These are phyloP conservation scores for Epizoanthus stellaris DNA, from an alignment of 92 coral and sea anemone species.

Conservation along the genomic window DNA sequence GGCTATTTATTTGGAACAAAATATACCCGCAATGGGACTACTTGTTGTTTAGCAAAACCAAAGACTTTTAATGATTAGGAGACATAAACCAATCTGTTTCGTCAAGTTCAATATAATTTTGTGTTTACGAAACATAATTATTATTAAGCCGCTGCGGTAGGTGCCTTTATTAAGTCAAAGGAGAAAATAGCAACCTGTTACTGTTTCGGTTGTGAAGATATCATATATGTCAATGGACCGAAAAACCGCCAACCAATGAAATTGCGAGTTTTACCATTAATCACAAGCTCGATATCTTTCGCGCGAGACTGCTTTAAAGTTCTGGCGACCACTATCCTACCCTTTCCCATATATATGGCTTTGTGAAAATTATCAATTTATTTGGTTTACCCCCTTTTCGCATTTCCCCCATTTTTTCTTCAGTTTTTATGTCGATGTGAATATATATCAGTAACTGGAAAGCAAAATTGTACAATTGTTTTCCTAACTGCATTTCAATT, in stretches of 20 bases:
- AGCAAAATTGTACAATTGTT: too few relatives aligned
- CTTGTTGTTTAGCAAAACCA: constrained; percentile 3
- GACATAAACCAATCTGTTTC: background rate
- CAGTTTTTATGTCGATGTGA: too few relatives aligned
- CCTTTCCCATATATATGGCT: background rate
- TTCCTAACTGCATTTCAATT: too few relatives aligned
- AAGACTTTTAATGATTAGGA: background rate
- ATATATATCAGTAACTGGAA: too few relatives aligned
- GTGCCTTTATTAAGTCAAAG: constrained; percentile 16
- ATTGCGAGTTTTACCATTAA: background rate
- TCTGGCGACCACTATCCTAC: constrained; percentile 9
- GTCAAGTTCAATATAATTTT: background rate
- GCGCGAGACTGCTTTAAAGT: background rate
- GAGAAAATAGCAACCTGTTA: background rate
- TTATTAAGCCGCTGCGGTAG: background rate
- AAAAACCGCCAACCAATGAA: constrained; percentile 13
- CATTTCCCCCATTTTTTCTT: too few relatives aligned
- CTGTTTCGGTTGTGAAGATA: background rate
- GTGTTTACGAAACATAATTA: background rate
- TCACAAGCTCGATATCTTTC: constrained; percentile 4
- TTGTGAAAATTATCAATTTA: too few relatives aligned
- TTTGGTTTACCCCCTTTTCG: too few relatives aligned
- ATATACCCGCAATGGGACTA: constrained; percentile 3
- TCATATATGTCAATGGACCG: background rate
- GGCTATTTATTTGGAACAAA: background rate